Base-by-base conservation (phyloP, 2,113 vertebrate genomes). In the Leptodactylus fuscus region DNA sequence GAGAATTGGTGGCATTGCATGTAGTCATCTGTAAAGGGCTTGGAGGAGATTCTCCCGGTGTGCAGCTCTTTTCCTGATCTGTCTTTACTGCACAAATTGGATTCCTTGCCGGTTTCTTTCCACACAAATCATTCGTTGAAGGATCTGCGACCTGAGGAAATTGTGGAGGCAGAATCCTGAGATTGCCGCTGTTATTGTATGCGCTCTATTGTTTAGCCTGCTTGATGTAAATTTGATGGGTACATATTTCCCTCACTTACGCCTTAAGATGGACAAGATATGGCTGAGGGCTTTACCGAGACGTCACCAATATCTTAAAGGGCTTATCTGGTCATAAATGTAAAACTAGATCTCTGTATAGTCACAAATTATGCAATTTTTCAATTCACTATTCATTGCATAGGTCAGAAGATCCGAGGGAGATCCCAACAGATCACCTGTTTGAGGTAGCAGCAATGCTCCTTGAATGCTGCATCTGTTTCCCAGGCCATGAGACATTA, bases 11-110 rank as follows among this genome's bases (percentile, higher is more conserved):
- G 70, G 70, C 51, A 2, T 1, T 3, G 51, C 36, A 18, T 44
- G 12, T 41, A 73, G 46, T 46, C 73, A 75, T 83, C 81, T 74
- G 51, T 53, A 60, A 74, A 51, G 49, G n/a, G 41, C 41, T 70
- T 18, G 27, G 44, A 38, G 32, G 36, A 27, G 0, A 24, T 15
- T 20, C 51, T 41, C 81, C 36, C 46, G 4, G n/a, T 10, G 16
- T 29, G 4, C 12, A 16, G 34, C 36, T 74, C 67, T 74, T 60
- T 32, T 58, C 58, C 81, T 38, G 81, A 83, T 74, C 81, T 11
- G 36, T 74, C 81, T 83, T 44, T 32, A 55, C 81, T 1, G 49
- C 70, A 46, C 81, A 74, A 46, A 83, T 83, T 83, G 34, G 70
- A 74, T 75, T 83, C 49, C 32, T 44, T 55, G 24, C 44, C 16